Percentiles rank a stretch among this genome's conserved stretches.
phyloP scores from a whole-genome alignment of 1,140 invertebrate species.

The Magallana ariakensis region DNA sequence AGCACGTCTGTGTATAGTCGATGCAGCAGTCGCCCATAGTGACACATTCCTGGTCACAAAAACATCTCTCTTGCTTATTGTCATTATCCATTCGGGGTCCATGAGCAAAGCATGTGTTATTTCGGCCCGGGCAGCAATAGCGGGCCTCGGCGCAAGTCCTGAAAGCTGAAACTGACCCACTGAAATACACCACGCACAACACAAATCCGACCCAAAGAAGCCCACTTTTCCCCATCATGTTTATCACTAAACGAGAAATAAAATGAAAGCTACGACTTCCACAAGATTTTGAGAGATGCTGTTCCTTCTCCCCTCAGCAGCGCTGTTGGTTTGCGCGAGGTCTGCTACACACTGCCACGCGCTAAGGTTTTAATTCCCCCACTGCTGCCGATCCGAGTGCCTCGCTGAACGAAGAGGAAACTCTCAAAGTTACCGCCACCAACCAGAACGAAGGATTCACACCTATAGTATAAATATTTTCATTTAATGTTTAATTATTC shows the following conservation, averaged over 20 bases:
- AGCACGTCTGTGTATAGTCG: conserved; percentile 68
- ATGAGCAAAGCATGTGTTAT: conserved; percentile 71
- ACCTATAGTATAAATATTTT: background rate
- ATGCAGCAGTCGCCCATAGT: conserved; percentile 72
- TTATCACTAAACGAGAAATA: no score
- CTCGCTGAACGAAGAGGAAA: background rate
- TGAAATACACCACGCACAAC: background rate
- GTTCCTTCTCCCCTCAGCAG: background rate
- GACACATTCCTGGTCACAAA: conserved; percentile 72
- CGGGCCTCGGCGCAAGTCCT: conserved; percentile 61
- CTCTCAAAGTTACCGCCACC: conserved; percentile 14
- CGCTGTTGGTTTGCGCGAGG: conserved; percentile 6
- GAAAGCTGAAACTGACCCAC: background rate
- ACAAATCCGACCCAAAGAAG: conserved; percentile 3
- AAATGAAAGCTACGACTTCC: background rate
- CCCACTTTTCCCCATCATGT: background rate
- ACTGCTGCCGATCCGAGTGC: background rate
- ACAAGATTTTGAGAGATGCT: background rate
- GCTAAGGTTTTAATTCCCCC: conserved; percentile 4
- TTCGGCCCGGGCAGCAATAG: conserved; percentile 71
- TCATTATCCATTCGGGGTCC: conserved; percentile 66
- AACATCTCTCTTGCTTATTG: conserved; percentile 65
- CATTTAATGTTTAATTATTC: conserved; percentile 21
- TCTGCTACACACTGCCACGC: conserved; percentile 25
- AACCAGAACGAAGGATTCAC: conserved; percentile 18